Evolutionary conservation across 1,140 invertebrate species (phyloP).

Genomic region (Bursaphelenchus mucronatus): DNA sequence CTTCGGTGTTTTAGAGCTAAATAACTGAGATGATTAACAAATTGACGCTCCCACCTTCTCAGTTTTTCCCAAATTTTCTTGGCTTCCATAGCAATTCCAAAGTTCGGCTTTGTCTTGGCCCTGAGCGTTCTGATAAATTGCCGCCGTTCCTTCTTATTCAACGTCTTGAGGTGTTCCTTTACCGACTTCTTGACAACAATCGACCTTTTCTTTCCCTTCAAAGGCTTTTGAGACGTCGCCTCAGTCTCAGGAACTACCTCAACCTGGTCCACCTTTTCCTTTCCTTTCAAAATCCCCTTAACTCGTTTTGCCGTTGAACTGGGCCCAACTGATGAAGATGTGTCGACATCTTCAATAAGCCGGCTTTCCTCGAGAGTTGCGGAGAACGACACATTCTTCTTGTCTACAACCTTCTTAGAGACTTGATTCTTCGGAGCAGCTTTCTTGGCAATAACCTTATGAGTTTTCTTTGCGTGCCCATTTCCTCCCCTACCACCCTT

Average conservation of each 20-base stretch:
- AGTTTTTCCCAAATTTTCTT: slow-evolving; percentile 45
- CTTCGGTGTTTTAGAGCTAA: slow-evolving; percentile 59
- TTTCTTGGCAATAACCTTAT: slow-evolving; percentile 3
- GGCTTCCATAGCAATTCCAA: slow-evolving; percentile 23
- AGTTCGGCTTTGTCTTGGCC: slow-evolving; percentile 41
- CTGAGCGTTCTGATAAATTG: slow-evolving; percentile 38
- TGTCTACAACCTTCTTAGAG: slow-evolving; percentile 9
- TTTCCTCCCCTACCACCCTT: not conserved
- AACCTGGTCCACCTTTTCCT: slow-evolving; percentile 12
- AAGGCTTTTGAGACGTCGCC: not conserved
- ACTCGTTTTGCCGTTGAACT: not conserved
- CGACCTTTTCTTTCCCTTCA: slow-evolving; percentile 29
- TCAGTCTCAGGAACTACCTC: not conserved
- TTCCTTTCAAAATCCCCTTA: not conserved
- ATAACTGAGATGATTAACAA: slow-evolving; percentile 11
- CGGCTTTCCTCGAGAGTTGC: slow-evolving; percentile 30
- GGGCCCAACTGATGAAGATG: not conserved
- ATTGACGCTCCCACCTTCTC: slow-evolving; percentile 34
- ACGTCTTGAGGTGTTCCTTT: slow-evolving; percentile 38
- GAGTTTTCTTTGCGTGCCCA: not conserved
- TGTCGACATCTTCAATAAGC: slow-evolving; percentile 23
- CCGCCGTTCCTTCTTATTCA: slow-evolving; percentile 41
- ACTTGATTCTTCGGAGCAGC: not conserved
- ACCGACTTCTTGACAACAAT: slow-evolving; percentile 39
- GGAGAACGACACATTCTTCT: slow-evolving; percentile 41